Evolutionary conservation across 2,113 vertebrate genomes (phyloP), one percentile per base, ranked within the genome.

Genomic region (Podocnemis expansa): DNA sequence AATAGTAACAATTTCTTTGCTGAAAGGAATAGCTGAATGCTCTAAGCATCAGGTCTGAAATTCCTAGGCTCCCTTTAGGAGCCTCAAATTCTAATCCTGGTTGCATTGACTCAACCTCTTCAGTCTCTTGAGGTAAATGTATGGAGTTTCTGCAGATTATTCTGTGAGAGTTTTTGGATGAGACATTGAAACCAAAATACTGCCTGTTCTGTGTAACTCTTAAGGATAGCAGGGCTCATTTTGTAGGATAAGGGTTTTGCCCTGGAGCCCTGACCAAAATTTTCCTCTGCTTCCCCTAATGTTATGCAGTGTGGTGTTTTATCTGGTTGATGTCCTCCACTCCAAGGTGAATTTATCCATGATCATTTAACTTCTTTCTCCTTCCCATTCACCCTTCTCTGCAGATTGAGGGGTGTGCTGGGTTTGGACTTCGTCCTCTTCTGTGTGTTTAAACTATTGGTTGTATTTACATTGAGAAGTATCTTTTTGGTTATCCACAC

Each of bases 211-310:
- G 78, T 1, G 0, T 16, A 10, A 54, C 63, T 8, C 17, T 55
- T 56, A 52, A 43, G 83, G 17, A 54, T 80, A 86, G 41, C 47
- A 10, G 1, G 10, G 47, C 0, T 1, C 38, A 67, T 88, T 55
- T 54, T 16, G n/a, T 6, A 82, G 78, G 10, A 75, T 38, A 75
- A 43, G 43, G 55, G 8, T 41, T 88, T 25, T 0, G 0, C 31
- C 90, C 82, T 80, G 38, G 38, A 41, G 10, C 21, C 38, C 70
- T 43, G 78, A 24, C 47, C 10, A 22, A 73, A 0, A 0, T 85
- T 27, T 9, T 8, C 16, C 10, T 88, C 45, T 0, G 0, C 17
- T 79, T 82, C 31, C 56, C 73, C 0, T 63, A 0, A 38, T 0
- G 0, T 27, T 1, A 0, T 16, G 55, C 52, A 25, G 70, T 82